Conservation (phyloP, 2,113 vertebrate genomes). For the Tor tambroides region DNA sequence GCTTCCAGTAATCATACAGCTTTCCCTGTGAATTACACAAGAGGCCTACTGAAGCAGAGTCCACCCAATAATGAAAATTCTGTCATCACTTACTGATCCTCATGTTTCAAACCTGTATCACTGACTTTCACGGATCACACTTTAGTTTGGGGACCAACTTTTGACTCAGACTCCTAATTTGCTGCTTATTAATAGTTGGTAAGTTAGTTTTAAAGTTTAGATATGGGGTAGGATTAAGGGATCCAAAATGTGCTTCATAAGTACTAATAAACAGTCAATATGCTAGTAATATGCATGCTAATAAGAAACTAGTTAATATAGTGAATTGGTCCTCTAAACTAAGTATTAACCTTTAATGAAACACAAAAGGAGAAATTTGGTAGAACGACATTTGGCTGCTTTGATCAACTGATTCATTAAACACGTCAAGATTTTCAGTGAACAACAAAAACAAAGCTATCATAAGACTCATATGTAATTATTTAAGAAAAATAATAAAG, state of each 20-base stretch:
- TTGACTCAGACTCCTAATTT: too few species aligned
- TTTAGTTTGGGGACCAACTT: too few species aligned
- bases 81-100: neutral
- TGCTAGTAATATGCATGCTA: too few species aligned
- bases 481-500: too few species aligned
- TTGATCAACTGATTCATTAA: neutral
- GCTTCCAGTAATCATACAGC: conserved; percentile 77
- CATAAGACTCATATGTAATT: neutral
- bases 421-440: neutral
- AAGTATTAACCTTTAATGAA: neutral
- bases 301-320: too few species aligned
- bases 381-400: neutral
- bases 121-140: neutral
- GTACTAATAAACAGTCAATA: too few species aligned
- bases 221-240: too few species aligned
- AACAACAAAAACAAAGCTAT: neutral
- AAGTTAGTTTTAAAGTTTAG: too few species aligned
- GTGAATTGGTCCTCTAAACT: too few species aligned
- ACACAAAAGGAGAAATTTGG: neutral
- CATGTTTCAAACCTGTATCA: neutral
- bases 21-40: conserved; percentile 64
- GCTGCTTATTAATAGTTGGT: too few species aligned
- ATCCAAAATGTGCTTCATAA: too few species aligned
- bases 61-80: neutral
- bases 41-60: neutral